Evolutionary conservation across 35 echinoderm and acorn worm genomes (phyloP).

Genomic region (Heliocidaris erythrogramma): DNA sequence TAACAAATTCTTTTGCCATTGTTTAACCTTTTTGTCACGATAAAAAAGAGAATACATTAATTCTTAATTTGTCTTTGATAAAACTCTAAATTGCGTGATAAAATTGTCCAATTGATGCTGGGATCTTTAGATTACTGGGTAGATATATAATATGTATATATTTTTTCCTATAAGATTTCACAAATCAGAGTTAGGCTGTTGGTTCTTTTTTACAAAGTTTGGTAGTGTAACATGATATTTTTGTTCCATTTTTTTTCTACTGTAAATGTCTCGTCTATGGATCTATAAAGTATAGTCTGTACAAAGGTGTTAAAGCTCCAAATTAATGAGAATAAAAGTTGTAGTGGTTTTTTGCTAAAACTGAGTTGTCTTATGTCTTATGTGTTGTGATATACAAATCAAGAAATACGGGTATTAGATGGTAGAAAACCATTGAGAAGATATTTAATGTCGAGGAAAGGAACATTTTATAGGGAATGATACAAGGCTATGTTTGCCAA

Average conservation of each 20-base stretch:
- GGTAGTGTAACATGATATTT: neutral
- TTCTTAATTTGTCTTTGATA: neutral
- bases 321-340: neutral
- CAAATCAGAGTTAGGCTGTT: neutral
- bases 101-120: neutral
- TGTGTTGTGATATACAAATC: neutral
- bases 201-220: neutral
- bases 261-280: neutral
- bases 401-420: too few species aligned
- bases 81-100: neutral
- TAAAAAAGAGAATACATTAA: too few species aligned
- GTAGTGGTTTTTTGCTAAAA: neutral
- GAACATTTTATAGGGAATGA: too few species aligned
- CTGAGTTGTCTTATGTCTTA: neutral
- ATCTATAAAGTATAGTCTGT: neutral
- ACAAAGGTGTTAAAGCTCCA: slow-evolving; percentile 3
- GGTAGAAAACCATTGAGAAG: too few species aligned
- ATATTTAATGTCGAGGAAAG: too few species aligned
- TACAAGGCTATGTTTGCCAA: too few species aligned
- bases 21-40: too few species aligned
- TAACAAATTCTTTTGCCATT: too few species aligned
- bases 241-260: neutral
- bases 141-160: neutral
- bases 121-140: neutral
- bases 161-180: neutral